Evolutionary conservation across 1,140 invertebrate genomes (phyloP).

Genomic region (Drosophila azteca): DNA sequence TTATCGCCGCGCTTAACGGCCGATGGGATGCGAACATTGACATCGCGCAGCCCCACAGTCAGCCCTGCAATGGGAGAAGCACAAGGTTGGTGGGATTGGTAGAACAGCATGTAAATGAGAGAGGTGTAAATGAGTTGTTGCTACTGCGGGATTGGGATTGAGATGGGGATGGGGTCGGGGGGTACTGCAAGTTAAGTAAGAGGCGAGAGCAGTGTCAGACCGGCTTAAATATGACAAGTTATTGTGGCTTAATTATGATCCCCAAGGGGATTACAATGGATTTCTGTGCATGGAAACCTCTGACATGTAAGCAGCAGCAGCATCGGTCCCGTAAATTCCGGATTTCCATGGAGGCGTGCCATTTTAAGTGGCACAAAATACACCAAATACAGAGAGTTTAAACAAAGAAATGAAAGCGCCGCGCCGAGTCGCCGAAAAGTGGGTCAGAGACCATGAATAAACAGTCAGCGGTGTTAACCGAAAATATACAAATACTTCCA

Average conservation of each 20-base stretch:
- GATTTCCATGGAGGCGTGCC: too few species aligned
- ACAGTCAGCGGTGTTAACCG: constrained; percentile 7
- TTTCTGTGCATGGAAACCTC: constrained; percentile 28
- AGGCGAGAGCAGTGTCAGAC: constrained; percentile 34
- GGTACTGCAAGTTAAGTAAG: constrained; percentile 24
- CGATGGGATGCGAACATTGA: constrained; percentile 88
- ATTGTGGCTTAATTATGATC: constrained; percentile 81
- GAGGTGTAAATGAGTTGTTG: constrained; percentile 32
- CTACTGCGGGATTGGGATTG: not conserved
- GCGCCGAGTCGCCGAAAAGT: constrained; percentile 23
- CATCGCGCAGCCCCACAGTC: constrained; percentile 84
- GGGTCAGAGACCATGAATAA: constrained; percentile 47
- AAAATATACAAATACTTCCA: constrained; percentile 25
- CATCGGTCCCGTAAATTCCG: not conserved
- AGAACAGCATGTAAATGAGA: not conserved
- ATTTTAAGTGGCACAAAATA: too few species aligned
- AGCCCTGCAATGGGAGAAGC: constrained; percentile 50
- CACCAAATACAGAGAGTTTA: too few species aligned
- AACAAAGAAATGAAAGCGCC: not conserved
- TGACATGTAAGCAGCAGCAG: constrained; percentile 8
- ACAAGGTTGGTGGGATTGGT: too few species aligned
- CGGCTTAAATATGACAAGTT: constrained; percentile 76
- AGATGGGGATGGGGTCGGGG: not conserved
- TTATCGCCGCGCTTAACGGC: constrained; percentile 88
- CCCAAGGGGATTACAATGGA: constrained; percentile 61